These are phyloP conservation scores for Drosophila nigricruria DNA, from an alignment of 2,888 invertebrate species.

Conservation along the genomic window DNA sequence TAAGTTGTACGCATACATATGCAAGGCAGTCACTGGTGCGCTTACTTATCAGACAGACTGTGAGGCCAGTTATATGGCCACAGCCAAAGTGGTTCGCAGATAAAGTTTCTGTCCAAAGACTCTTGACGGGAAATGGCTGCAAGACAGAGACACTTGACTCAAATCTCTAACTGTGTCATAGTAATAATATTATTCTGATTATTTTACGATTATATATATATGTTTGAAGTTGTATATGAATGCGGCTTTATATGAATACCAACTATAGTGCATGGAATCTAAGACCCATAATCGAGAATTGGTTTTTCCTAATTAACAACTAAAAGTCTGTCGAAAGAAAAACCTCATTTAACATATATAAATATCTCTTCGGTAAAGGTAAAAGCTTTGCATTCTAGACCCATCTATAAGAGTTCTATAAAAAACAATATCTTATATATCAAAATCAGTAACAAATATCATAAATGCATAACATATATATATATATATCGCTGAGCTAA, in stretches of 20 bases:
- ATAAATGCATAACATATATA: too few relatives aligned
- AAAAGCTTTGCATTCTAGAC: too few relatives aligned
- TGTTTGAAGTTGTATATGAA: not conserved
- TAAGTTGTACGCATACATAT: constrained; percentile 13
- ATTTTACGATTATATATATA: not conserved
- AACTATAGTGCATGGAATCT: not conserved
- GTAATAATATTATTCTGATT: not conserved
- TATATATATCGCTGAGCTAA: too few relatives aligned
- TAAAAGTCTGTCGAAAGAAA: not conserved
- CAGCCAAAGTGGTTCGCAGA: constrained; percentile 17
- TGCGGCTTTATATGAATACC: not conserved
- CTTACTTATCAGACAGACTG: constrained; percentile 40
- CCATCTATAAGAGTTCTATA: too few relatives aligned
- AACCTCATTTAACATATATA: too few relatives aligned
- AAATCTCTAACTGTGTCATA: constrained; percentile 4
- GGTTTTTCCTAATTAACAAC: not conserved
- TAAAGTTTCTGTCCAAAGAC: not conserved
- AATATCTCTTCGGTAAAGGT: too few relatives aligned
- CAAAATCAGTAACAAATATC: too few relatives aligned
- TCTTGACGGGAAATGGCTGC: constrained; percentile 1
- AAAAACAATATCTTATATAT: too few relatives aligned
- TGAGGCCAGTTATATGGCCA: constrained; percentile 25
- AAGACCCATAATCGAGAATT: not conserved
- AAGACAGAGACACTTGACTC: not conserved
- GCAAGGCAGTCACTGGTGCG: not conserved